A percentile compares a stretch with the other conserved stretches of the same genome.
Conservation (phyloP, 2,888 invertebrate species). For the Drosophila meridionalis region DNA sequence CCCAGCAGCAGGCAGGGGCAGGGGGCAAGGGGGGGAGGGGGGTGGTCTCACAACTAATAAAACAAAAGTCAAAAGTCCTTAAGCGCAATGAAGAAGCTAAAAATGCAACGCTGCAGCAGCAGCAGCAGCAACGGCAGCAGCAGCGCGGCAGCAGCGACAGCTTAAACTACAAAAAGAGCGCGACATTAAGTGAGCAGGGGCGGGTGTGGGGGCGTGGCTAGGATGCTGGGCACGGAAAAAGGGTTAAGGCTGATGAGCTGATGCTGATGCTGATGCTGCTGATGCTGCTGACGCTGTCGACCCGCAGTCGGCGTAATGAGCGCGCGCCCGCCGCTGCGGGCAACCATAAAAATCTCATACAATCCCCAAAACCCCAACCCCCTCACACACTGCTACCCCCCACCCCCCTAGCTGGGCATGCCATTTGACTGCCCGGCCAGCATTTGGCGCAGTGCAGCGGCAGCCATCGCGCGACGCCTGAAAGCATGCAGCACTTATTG, state of each 20-base stretch:
- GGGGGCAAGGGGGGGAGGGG: neutral
- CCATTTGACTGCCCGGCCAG: constrained; percentile 64
- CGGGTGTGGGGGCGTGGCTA: neutral
- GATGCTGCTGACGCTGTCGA: constrained; percentile 42
- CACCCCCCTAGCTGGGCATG: constrained; percentile 6
- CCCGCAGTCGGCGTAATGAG: constrained; percentile 73
- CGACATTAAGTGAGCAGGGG: constrained; percentile 28
- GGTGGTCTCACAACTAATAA: constrained; percentile 80
- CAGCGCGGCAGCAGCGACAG: constrained; percentile 45
- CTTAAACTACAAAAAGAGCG: constrained; percentile 67
- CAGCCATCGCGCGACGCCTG: constrained; percentile 56
- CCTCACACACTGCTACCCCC: too few relatives aligned
- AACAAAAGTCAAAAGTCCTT: constrained; percentile 84
- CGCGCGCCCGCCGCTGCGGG: constrained; percentile 71
- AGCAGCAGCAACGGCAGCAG: constrained; percentile 57
- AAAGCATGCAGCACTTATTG: constrained; percentile 79
- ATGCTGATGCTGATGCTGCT: constrained; percentile 27
- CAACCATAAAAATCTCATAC: constrained; percentile 71
- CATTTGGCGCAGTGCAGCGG: constrained; percentile 68
- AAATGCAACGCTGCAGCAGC: constrained; percentile 74
- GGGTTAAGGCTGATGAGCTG: constrained; percentile 75
- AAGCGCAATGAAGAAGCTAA: constrained; percentile 83
- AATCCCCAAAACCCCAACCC: constrained; percentile 6
- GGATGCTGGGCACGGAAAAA: constrained; percentile 35
- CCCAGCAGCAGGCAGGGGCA: constrained; percentile 20